Evolutionary conservation across 2,888 invertebrate species (phyloP), one percentile per base, ranked within the genome.

Genomic region (Melanotus villosus): DNA sequence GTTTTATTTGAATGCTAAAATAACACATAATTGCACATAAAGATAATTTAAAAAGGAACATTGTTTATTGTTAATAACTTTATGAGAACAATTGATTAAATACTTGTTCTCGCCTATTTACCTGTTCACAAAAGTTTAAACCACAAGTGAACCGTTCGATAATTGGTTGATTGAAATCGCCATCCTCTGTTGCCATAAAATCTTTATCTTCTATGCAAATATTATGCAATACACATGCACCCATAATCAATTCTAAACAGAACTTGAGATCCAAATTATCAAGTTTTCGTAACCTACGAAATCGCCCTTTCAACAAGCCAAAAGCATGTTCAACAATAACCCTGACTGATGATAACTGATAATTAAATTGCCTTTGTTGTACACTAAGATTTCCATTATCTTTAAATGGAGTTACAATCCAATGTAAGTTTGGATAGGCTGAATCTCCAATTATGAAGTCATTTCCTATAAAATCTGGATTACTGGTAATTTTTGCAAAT

Each of bases 381-480:
- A 10, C 10, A 10, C 10, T 52, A 5, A 52, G 30, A 12, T 14
- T 10, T 26, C 64, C 69, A 72, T 70, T 72, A 34, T 66, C 64
- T 43, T 62, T 56, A 64, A 70, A 70, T 47, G 66, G 69, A 41
- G 70, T 50, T 38, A 75, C 63, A 7, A 74, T 59, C 71, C 71
- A 73, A 10, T 65, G 30, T 14, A 74, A 41, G 2, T 67, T 72
- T 14, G 71, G 70, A 68, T 74, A 75, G 7, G 73, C 72, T 23
- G 73, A 71, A 71, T 75, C 72, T 16, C 73, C 73, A 58, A 74
- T 68, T 19, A 75, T 58, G 57, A 71, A 75, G 32, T 62, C 66
- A 52, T 69, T 47, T 3, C 43, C 41, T 30, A 71, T 65, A 58
- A 68, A 69, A 34, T 70, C 19, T 57, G 18, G 21, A 1, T 62